Conservation (phyloP, 2,888 invertebrate species). For the Pherbina coryleti region DNA sequence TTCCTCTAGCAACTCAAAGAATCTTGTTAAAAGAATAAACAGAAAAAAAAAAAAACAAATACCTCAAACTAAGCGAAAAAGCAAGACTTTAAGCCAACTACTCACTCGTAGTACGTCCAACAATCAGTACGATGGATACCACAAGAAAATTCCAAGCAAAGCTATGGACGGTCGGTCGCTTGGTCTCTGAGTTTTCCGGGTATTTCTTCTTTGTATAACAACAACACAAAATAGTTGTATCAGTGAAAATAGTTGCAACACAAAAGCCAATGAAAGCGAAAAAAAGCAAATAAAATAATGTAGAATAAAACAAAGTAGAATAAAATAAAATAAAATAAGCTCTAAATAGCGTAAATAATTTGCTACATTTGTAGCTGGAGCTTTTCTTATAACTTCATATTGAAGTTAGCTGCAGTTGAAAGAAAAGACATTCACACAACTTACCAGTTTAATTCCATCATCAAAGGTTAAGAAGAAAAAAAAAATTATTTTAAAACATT, state of each 20-base stretch:
- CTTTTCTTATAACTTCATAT: constrained; percentile 3
- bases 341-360: constrained; percentile 32
- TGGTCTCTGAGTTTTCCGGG: not conserved
- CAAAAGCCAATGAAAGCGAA: not conserved
- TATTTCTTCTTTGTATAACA: not conserved
- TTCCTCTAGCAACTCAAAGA: not conserved
- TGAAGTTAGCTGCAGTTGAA: not conserved
- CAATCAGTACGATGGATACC: not conserved
- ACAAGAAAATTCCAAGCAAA: not conserved
- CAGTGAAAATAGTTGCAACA: not conserved
- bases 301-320: not conserved
- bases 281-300: not conserved
- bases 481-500: too few relatives aligned
- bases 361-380: constrained; percentile 5
- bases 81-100: not conserved
- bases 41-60: too few relatives aligned
- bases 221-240: not conserved
- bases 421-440: too few relatives aligned
- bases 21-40: not conserved
- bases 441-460: too few relatives aligned
- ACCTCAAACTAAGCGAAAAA: not conserved
- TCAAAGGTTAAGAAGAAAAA: too few relatives aligned
- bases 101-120: not conserved
- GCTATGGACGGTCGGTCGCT: not conserved
- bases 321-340: constrained; percentile 1